phyloP scores from a whole-genome alignment of 1,140 invertebrate genomes.

The Telenomus remus region DNA sequence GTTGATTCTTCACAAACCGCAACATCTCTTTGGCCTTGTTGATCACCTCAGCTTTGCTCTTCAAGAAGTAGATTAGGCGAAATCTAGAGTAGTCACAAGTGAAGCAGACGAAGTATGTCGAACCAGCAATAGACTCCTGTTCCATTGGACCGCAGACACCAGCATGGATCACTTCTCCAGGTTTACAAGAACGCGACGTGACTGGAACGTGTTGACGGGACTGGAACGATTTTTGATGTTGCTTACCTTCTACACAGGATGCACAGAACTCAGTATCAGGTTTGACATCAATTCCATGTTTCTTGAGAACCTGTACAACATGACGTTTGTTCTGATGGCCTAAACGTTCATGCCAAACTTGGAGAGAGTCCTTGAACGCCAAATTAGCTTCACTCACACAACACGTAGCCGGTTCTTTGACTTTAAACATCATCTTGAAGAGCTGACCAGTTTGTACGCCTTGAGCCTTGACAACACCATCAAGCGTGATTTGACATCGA shows the following conservation, averaged over 20 bases:
- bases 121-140: conserved; percentile 3
- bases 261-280: conserved; percentile 36
- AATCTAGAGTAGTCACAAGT: conserved; percentile 61
- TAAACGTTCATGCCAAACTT: conserved; percentile 59
- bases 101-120: conserved; percentile 45
- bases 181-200: conserved; percentile 3
- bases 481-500: conserved; percentile 17
- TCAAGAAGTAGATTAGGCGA: conserved; percentile 61
- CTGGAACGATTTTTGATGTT: conserved; percentile 19
- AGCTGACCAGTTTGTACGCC: conserved; percentile 16
- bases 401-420: not conserved
- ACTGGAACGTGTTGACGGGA: conserved; percentile 23
- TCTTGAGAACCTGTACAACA: conserved; percentile 37
- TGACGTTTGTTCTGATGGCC: conserved; percentile 50
- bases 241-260: conserved; percentile 45
- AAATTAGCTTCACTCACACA: conserved; percentile 24
- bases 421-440: conserved; percentile 24
- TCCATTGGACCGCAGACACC: conserved; percentile 67
- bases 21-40: conserved; percentile 48
- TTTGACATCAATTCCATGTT: conserved; percentile 5
- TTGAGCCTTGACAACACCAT: conserved; percentile 9
- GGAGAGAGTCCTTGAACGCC: conserved; percentile 20
- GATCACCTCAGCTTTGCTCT: conserved; percentile 52
- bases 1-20: conserved; percentile 44
- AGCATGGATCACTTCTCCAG: conserved; percentile 47